Evolutionary conservation across 2,797 vertebrate genomes (phyloP), one percentile per base, ranked within the genome.

Genomic region (Rhadinocentrus ornatus): DNA sequence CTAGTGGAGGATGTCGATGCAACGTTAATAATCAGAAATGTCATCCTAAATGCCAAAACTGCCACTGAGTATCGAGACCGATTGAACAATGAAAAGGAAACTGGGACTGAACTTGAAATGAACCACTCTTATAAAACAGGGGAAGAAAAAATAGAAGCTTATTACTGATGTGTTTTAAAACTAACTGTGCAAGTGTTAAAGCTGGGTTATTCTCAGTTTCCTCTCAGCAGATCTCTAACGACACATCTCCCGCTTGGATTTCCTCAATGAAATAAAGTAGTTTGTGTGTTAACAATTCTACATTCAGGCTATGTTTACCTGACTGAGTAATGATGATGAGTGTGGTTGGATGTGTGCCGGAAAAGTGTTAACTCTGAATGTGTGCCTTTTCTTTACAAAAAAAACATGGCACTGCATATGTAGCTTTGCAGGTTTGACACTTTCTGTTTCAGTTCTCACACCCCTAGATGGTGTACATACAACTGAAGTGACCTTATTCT

Each of bases 21-120:
- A 96, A 96, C 2, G 75, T 96, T 61, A 94, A 96, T 26, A 95
- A 94, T 24, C 94, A 95, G 78, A 93, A 93, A 83, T 97, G 96
- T 69, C 96, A 97, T 73, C 96, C 96, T 0, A 93, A 84, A 69
- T 97, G 96, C 77, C 96, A 96, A 82, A 97, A 97, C 83, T 97
- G 96, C 84, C 96, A 97, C 92, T 97, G 86, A 95, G 57, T n/a
- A n/a, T 53, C 3, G 15, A 13, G 27, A 66, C 15, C 4, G 37
- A 24, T 64, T 15, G 32, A 24, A 35, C 15, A 44, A 18, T 29
- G 6, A 5, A 26, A 69, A 20, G 48, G 41, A 71, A 62, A 37
- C 6, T 66, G 44, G 41, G 41, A 76, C 24, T 65, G 6, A 66
- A 61, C 56, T 78, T 81, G 16, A 78, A 80, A 59, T 0, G 4